A percentile compares a stretch with the other conserved stretches of the same genome.
These are phyloP conservation scores for Heterotilapia buettikoferi DNA, from an alignment of 2,113 vertebrate species.

Conservation along the genomic window DNA sequence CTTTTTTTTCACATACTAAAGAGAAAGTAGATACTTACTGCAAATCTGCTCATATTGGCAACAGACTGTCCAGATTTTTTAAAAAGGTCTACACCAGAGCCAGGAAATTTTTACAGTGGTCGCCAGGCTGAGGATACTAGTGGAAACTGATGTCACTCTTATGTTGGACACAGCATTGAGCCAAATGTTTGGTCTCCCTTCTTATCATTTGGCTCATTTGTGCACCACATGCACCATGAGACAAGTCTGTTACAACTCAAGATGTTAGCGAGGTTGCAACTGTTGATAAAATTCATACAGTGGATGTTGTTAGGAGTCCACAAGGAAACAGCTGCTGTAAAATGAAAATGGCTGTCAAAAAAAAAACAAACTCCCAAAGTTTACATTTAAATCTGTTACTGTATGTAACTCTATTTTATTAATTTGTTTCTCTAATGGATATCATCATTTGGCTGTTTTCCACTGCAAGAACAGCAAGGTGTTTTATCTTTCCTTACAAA, in stretches of 20 bases:
- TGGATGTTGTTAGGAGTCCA: neutral
- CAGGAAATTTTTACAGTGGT: neutral
- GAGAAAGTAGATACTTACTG: neutral
- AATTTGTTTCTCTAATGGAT: neutral
- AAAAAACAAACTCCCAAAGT: rapidly evolving
- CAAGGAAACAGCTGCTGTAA: neutral
- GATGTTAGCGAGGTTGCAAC: neutral
- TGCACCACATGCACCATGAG: neutral
- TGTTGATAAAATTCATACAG: neutral
- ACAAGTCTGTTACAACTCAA: neutral
- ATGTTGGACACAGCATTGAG: neutral
- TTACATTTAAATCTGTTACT: neutral
- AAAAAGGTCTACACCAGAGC: neutral
- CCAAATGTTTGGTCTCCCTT: neutral
- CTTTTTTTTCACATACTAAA: neutral
- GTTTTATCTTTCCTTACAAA: neutral
- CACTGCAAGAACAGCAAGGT: neutral
- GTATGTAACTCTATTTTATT: neutral
- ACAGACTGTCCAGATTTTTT: neutral
- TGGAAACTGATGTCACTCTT: neutral
- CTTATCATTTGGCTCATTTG: neutral
- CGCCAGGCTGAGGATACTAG: neutral
- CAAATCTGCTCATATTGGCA: slow-evolving; percentile 40
- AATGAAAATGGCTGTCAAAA: neutral
- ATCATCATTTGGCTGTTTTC: neutral